A percentile compares a stretch with the other conserved stretches of the same genome.
Evolutionary conservation across 2,888 invertebrate species (phyloP).

Genomic region (Rhimphoctona megacephalus): DNA sequence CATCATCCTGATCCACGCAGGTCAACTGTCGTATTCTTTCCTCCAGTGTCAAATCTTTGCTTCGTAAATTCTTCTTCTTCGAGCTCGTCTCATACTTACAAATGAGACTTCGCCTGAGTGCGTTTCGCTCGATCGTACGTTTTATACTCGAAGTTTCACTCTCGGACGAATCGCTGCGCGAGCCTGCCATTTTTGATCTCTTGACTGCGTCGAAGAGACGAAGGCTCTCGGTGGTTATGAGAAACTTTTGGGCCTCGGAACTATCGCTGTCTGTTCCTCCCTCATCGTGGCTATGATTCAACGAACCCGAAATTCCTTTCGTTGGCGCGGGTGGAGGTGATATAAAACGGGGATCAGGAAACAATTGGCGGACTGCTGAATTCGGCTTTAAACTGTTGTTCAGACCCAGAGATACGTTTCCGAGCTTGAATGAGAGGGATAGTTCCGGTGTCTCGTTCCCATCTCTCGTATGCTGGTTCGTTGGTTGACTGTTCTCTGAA

Average conservation of each 20-base stretch:
- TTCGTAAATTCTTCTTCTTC: constrained; percentile 86
- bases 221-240: constrained; percentile 91
- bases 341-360: constrained; percentile 88
- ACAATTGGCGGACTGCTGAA: constrained; percentile 94
- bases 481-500: constrained; percentile 70
- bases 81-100: constrained; percentile 87
- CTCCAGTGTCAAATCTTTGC: constrained; percentile 91
- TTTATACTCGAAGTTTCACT: constrained; percentile 85
- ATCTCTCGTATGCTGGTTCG: constrained; percentile 71
- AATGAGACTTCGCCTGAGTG: constrained; percentile 91
- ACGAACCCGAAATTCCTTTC: constrained; percentile 64
- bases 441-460: constrained; percentile 85
- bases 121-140: constrained; percentile 93
- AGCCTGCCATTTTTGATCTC: constrained; percentile 85
- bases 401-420: constrained; percentile 85
- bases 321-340: constrained; percentile 88
- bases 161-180: constrained; percentile 81
- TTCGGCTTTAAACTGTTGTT: constrained; percentile 89
- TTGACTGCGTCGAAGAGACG: constrained; percentile 89
- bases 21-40: constrained; percentile 95
- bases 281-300: constrained; percentile 70
- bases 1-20: constrained; percentile 92
- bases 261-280: constrained; percentile 83
- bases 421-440: constrained; percentile 87
- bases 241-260: constrained; percentile 85